phyloP scores from a whole-genome alignment of 2,113 vertebrate genomes.

The Lepidothrix coronata region DNA sequence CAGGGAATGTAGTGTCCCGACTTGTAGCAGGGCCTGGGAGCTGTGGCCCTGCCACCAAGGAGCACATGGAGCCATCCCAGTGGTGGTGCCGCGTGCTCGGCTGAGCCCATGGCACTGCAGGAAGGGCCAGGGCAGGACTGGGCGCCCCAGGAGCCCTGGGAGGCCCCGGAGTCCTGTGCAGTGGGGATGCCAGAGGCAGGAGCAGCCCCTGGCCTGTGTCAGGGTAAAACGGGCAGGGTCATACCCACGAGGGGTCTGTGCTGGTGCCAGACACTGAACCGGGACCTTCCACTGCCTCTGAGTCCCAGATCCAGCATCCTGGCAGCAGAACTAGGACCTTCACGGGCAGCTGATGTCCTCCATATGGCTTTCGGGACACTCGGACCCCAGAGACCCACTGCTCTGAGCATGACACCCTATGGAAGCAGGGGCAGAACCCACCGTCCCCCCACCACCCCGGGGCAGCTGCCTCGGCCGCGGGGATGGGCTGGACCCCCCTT shows the following conservation, averaged over 20 bases:
- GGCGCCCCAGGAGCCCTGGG: not conserved
- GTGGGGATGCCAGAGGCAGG: fast-evolving
- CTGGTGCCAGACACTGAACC: fast-evolving
- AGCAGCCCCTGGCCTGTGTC: not conserved
- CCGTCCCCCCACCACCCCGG: not conserved
- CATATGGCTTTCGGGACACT: not conserved
- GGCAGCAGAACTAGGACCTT: not conserved
- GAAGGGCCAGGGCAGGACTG: not conserved
- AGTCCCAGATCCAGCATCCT: too few relatives aligned
- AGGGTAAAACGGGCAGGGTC: not conserved
- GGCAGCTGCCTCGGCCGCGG: not conserved
- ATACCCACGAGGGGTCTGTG: not conserved
- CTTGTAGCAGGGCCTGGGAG: not conserved
- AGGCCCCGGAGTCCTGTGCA: not conserved
- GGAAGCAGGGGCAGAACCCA: not conserved
- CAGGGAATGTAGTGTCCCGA: fast-evolving
- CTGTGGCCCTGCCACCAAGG: not conserved
- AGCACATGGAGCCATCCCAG: not conserved
- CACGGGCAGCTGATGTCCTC: not conserved
- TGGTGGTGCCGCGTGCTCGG: fast-evolving
- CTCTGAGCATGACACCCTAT: not conserved
- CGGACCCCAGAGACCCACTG: not conserved
- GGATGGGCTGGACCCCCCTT: not conserved
- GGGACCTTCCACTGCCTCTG: fast-evolving
- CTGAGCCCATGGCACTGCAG: fast-evolving